Conservation (phyloP, 2,888 invertebrate species). For the Dermolepida albohirtum region DNA sequence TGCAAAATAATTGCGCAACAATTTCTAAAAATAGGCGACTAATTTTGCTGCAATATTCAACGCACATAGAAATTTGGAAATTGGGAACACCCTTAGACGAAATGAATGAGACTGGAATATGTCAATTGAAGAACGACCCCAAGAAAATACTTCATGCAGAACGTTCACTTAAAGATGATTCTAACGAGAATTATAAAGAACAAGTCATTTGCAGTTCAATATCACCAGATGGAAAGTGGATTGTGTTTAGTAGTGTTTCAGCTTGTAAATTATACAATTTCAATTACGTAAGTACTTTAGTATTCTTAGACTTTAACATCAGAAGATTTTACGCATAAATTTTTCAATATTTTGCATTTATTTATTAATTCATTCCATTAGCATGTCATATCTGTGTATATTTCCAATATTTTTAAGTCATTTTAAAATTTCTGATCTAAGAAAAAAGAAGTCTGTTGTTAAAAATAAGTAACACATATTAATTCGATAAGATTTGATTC, state of each 20-base stretch:
- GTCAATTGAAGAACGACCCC: slow-evolving; percentile 69
- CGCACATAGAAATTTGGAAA: slow-evolving; percentile 73
- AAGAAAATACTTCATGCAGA: slow-evolving; percentile 77
- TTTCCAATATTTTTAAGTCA: no score
- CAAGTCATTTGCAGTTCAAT: slow-evolving; percentile 78
- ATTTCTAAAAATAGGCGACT: slow-evolving; percentile 69
- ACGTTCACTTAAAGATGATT: slow-evolving; percentile 63
- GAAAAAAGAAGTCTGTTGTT: no score
- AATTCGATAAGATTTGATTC: no score
- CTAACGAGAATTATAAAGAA: slow-evolving; percentile 67
- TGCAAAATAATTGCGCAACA: slow-evolving; percentile 71
- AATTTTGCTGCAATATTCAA: slow-evolving; percentile 68
- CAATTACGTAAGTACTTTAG: slow-evolving; percentile 69
- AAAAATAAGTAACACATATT: no score
- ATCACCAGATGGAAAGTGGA: slow-evolving; percentile 77
- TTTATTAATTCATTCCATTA: no score
- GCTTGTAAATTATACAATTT: slow-evolving; percentile 77
- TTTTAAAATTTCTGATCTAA: no score
- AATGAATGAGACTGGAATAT: slow-evolving; percentile 49
- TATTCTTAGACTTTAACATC: no score
- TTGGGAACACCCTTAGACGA: slow-evolving; percentile 64
- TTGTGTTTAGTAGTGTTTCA: slow-evolving; percentile 80
- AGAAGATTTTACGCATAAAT: no score
- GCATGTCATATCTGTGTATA: no score
- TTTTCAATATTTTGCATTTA: no score